phyloP scores from a whole-genome alignment of 2,797 vertebrate genomes.

The Myripristis murdjan region DNA sequence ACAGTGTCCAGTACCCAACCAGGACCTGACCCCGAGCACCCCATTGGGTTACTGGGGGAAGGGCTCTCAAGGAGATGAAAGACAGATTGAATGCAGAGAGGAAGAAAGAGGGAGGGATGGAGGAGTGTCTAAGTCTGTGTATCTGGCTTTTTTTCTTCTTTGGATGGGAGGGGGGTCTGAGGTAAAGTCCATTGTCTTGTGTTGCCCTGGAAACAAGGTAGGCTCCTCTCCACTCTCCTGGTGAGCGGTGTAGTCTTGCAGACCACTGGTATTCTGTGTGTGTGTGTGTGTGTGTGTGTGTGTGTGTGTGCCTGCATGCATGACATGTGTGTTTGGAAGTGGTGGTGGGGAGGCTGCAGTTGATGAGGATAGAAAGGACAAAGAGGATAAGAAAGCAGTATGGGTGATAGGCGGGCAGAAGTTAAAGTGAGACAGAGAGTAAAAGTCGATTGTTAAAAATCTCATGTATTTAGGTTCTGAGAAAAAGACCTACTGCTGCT shows the following conservation, averaged over 20 bases:
- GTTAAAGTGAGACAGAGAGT: conserved; percentile 23
- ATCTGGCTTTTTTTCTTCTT: conserved; percentile 54
- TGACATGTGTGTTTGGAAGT: conserved; percentile 31
- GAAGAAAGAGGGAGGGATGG: conserved; percentile 44
- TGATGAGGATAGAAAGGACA: conserved; percentile 58
- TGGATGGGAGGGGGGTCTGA: conserved; percentile 55
- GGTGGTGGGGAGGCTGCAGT: conserved; percentile 16
- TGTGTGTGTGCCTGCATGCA: conserved; percentile 29
- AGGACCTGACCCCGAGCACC: conserved; percentile 39
- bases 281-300: conserved; percentile 30
- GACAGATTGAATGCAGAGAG: conserved; percentile 46
- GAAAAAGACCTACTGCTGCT: conserved; percentile 7
- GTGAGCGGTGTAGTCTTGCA: conserved; percentile 63
- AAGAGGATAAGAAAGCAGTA: conserved; percentile 43
- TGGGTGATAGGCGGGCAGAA: conserved; percentile 24
- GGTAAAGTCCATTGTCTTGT: conserved; percentile 79
- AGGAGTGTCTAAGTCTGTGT: conserved; percentile 51
- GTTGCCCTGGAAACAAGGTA: conserved; percentile 86
- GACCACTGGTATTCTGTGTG: conserved; percentile 46
- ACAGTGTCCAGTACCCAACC: conserved; percentile 55
- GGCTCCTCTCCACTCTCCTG: conserved; percentile 55
- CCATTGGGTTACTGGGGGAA: conserved; percentile 43
- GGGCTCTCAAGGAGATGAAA: conserved; percentile 65
- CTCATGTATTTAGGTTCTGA: conserved; percentile 9
- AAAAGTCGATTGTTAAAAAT: conserved; percentile 18